Base-by-base conservation (phyloP, 2,888 invertebrate species). In the Synergus laeviventris region DNA sequence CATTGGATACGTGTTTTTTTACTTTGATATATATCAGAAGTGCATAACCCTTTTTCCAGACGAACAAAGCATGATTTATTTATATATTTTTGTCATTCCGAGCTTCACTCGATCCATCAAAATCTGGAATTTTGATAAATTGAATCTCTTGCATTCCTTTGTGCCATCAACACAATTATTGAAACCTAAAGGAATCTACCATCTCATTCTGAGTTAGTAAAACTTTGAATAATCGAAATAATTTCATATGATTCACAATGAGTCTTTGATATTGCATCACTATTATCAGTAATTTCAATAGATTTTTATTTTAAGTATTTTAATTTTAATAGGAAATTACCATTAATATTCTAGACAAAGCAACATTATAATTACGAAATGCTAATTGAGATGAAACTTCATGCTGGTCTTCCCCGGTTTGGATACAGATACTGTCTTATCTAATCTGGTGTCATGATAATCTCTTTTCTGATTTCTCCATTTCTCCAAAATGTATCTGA, bases 21-120 rank as follows among this genome's bases (percentile, higher is more conserved):
- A 49, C 9, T 70, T 70, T 49, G 21, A 21, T 42, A 49, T n/a
- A 14, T 24, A 49, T 31, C 16, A 1, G 14, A 66, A 64, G 42
- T 66, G 45, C 70, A 70, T 31, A 49, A 42, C 49, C n/a, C 49
- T 70, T 70, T 45, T 49, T 24, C 18, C 1, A 59, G 42, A 64
- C 12, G 21, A 64, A 64, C 42, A 42, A 64, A 42, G 64, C 64
- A 39, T 70, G n/a, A 5, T 16, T 70, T 70, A 16, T 31, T 70
- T 70, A n/a, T 12, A 45, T n/a, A 18, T 36, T 16, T 66, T 2
- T 21, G 16, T 49, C 31, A 31, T 70, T 45, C n/a, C 24, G 12
- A 1, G 11, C 16, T 24, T 21, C 1, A 42, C 1, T 70, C 31
- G 16, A 70, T 70, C 70, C 31, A 49, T 70, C 49, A 49, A n/a